Percentiles rank a stretch among this genome's conserved stretches.
These are phyloP conservation scores for Limosa lapponica DNA, from an alignment of 2,797 vertebrate genomes.

Conservation along the genomic window DNA sequence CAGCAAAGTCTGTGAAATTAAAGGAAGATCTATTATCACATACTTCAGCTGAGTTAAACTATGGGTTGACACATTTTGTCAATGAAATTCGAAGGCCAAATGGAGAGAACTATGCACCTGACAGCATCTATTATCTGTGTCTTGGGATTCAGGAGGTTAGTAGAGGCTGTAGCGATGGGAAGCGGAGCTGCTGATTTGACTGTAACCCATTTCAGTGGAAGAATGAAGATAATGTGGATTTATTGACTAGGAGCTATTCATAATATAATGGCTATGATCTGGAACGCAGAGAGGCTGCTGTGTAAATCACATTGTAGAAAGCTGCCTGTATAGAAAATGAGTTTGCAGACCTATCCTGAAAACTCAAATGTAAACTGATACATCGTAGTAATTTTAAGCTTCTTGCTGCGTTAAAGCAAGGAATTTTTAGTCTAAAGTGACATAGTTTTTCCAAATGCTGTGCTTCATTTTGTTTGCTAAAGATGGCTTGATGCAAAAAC, in stretches of 20 bases:
- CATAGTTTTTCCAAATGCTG: not conserved
- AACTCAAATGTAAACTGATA: not conserved
- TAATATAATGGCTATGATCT: not conserved
- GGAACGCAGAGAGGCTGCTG: not conserved
- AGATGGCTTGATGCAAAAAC: not conserved
- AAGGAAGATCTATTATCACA: constrained; percentile 89
- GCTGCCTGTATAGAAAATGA: not conserved
- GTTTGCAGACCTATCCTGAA: not conserved
- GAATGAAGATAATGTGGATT: not conserved
- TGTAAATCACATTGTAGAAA: not conserved
- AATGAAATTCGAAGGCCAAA: constrained; percentile 91
- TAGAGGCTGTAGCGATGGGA: constrained; percentile 44
- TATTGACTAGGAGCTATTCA: not conserved
- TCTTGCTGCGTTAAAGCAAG: not conserved
- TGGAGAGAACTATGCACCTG: constrained; percentile 92
- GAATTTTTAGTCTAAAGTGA: not conserved
- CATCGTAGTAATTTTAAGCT: not conserved
- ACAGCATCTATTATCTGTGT: constrained; percentile 98
- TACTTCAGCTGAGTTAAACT: constrained; percentile 86
- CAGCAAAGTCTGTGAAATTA: constrained; percentile 84
- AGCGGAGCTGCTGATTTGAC: constrained; percentile 16
- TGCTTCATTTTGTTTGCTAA: not conserved
- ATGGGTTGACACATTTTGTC: constrained; percentile 88
- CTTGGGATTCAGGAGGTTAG: constrained; percentile 97
- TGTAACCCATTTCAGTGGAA: constrained; percentile 5